These are phyloP conservation scores for Periparus ater DNA, from an alignment of 2,797 vertebrate genomes.

Conservation along the genomic window DNA sequence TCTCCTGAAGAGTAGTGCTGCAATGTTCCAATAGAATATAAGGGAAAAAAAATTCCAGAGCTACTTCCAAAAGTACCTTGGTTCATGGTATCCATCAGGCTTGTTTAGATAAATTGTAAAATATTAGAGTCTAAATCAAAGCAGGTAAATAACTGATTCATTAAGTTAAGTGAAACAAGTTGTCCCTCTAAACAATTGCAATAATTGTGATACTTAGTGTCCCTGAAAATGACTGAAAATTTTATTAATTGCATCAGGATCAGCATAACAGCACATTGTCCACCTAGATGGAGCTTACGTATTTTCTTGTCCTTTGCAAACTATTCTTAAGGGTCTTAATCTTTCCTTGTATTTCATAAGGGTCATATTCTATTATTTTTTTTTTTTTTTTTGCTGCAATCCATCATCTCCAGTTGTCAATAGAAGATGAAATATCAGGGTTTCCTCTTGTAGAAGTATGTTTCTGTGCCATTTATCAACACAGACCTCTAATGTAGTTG, in stretches of 20 bases:
- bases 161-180: not conserved
- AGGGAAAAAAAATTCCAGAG: rapidly evolving
- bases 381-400: not conserved
- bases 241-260: not conserved
- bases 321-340: not conserved
- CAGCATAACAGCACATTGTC: not conserved
- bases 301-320: not conserved
- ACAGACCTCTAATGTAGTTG: not conserved
- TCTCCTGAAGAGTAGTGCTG: not conserved
- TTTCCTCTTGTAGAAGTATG: not conserved
- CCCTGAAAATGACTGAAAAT: not conserved
- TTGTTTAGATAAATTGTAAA: not conserved
- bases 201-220: not conserved
- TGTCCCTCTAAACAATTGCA: not conserved
- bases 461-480: not conserved
- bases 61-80: not conserved
- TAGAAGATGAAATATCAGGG: not conserved
- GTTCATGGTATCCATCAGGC: not conserved
- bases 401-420: not conserved
- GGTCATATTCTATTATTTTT: not conserved
- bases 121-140: not conserved
- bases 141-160: not conserved
- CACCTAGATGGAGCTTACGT: not conserved
- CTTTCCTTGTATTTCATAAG: not conserved
- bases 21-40: not conserved